A percentile compares a stretch with the other conserved stretches of the same genome.
Evolutionary conservation across 2,797 vertebrate species (phyloP).

Genomic region (Liparis tanakae): DNA sequence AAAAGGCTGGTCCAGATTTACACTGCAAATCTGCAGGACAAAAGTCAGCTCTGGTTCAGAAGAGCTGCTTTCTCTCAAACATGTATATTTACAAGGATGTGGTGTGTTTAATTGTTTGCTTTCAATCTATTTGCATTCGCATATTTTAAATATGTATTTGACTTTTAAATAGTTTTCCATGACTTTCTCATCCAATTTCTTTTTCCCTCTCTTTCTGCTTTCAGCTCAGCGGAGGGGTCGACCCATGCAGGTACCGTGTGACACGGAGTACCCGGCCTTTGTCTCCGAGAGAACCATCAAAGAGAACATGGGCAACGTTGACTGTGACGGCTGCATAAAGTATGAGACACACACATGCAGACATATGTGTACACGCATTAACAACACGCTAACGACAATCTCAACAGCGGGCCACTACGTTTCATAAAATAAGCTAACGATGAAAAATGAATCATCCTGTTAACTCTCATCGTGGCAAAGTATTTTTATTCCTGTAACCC

Average conservation of each 20-base stretch:
- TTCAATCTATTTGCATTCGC: slow-evolving; percentile 50
- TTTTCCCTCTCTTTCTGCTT: not conserved
- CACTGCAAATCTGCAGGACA: slow-evolving; percentile 36
- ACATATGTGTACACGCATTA: slow-evolving; percentile 1
- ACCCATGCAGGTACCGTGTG: slow-evolving; percentile 93
- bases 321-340: slow-evolving; percentile 96
- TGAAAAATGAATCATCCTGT: slow-evolving; percentile 34
- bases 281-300: slow-evolving; percentile 99
- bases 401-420: not conserved
- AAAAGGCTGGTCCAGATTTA: slow-evolving; percentile 34
- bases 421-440: slow-evolving; percentile 27
- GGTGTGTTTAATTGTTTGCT: slow-evolving; percentile 48
- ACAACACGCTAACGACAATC: slow-evolving; percentile 3
- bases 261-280: slow-evolving; percentile 97
- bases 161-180: slow-evolving; percentile 47
- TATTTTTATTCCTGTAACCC: slow-evolving; percentile 44
- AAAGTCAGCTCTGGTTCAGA: slow-evolving; percentile 45
- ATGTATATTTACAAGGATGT: slow-evolving; percentile 63
- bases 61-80: slow-evolving; percentile 57
- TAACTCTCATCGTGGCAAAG: slow-evolving; percentile 20
- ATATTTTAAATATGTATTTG: slow-evolving; percentile 49
- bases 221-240: slow-evolving; percentile 90
- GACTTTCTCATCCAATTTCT: slow-evolving; percentile 30
- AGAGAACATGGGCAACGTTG: slow-evolving; percentile 94
- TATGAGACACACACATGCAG: slow-evolving; percentile 69